Conservation (phyloP, 2,797 vertebrate genomes). For the Pangasius sanitwongsei region DNA sequence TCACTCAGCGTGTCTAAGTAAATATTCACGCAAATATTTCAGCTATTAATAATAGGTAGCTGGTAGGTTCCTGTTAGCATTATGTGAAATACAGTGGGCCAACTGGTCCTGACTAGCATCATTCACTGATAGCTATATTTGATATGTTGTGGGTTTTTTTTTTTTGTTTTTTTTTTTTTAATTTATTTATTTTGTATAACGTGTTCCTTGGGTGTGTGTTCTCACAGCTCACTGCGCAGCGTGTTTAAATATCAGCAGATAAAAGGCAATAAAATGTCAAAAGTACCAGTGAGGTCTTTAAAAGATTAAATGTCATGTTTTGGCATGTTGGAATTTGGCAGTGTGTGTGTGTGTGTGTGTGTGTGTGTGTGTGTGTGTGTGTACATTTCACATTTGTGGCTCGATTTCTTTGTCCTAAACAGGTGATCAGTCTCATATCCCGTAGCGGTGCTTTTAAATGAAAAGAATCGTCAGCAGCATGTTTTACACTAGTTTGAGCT, state of each 20-base stretch:
- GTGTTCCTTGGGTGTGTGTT: conserved; percentile 56
- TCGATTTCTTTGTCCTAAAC: conserved; percentile 36
- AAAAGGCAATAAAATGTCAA: conserved; percentile 66
- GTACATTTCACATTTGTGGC: conserved; percentile 38
- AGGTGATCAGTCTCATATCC: background rate
- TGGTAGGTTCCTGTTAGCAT: conserved; percentile 7
- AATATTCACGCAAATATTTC: conserved; percentile 34
- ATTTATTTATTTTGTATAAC: background rate
- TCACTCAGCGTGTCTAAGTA: conserved; percentile 65
- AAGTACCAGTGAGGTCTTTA: conserved; percentile 58
- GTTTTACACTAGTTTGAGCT: conserved; percentile 43
- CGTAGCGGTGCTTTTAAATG: conserved; percentile 29
- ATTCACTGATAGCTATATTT: background rate
- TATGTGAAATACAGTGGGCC: background rate
- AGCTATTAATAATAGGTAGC: background rate
- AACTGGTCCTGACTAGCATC: conserved; percentile 5
- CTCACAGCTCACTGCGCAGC: conserved; percentile 64
- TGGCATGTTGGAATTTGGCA: conserved; percentile 56
- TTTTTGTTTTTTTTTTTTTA: too few relatives aligned
- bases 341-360: too few relatives aligned
- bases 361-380: too few relatives aligned
- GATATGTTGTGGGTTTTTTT: background rate
- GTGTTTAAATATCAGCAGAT: conserved; percentile 63
- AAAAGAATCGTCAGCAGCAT: conserved; percentile 36
- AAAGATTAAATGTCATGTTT: conserved; percentile 57